A percentile compares a stretch with the other conserved stretches of the same genome.
phyloP scores from a whole-genome alignment of 2,113 vertebrate genomes.

The Microcebus griseorufus region DNA sequence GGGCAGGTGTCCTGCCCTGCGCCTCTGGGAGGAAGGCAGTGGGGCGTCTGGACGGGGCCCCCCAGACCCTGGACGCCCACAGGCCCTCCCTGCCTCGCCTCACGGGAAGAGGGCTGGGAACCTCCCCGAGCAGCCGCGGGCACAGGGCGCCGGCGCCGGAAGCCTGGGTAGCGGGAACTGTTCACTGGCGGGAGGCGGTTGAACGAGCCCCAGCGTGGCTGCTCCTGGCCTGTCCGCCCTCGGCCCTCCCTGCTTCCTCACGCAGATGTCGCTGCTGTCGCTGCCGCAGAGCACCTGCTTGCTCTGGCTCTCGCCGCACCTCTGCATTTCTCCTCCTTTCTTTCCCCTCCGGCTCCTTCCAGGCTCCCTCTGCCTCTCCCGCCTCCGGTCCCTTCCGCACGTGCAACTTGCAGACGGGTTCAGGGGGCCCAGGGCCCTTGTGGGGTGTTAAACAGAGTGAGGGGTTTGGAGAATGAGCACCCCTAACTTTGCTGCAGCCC shows the following conservation, averaged over 20 bases:
- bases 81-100: neutral
- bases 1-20: neutral
- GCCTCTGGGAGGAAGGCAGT: neutral
- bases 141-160: rapidly evolving
- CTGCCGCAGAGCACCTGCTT: neutral
- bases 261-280: neutral
- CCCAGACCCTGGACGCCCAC: neutral
- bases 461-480: too few species aligned
- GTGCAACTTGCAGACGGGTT: neutral
- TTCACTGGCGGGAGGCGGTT: neutral
- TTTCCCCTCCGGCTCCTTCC: neutral
- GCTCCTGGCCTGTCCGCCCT: neutral
- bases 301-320: rapidly evolving
- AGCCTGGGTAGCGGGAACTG: too few species aligned
- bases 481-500: rapidly evolving
- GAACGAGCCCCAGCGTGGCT: neutral
- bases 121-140: rapidly evolving
- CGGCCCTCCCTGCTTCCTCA: neutral
- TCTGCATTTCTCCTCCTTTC: rapidly evolving
- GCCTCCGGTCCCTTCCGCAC: neutral
- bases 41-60: neutral
- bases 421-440: neutral
- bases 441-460: rapidly evolving
- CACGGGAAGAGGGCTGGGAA: too few species aligned
- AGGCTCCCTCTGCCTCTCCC: neutral